These are phyloP conservation scores for Halcyon senegalensis DNA, from an alignment of 2,113 vertebrate species.

Conservation along the genomic window DNA sequence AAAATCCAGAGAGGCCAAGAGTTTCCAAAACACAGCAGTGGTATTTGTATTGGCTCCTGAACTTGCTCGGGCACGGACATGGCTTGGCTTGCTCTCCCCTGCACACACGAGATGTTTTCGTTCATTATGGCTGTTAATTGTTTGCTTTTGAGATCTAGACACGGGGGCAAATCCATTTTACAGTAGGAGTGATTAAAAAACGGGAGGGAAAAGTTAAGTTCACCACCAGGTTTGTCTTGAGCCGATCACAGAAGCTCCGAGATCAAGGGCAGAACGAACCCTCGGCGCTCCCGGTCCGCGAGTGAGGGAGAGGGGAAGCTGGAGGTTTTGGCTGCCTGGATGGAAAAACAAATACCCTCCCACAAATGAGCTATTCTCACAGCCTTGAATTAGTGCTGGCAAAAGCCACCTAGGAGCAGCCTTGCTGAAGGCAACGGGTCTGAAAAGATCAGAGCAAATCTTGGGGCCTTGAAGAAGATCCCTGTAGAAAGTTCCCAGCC, in stretches of 20 bases:
- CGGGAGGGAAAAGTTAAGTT: not conserved
- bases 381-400: slow-evolving; percentile 61
- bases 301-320: slow-evolving; percentile 32
- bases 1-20: not conserved
- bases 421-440: not conserved
- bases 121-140: slow-evolving; percentile 4
- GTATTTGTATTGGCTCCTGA: slow-evolving; percentile 59
- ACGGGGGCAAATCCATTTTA: not conserved
- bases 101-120: not conserved
- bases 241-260: not conserved
- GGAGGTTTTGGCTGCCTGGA: slow-evolving; percentile 68
- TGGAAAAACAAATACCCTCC: slow-evolving; percentile 74
- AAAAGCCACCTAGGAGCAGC: slow-evolving; percentile 17
- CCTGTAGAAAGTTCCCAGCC: not conserved
- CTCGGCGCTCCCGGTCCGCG: not conserved
- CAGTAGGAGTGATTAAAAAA: not conserved
- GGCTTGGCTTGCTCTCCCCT: not conserved
- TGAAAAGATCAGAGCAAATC: not conserved
- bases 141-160: slow-evolving; percentile 10
- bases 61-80: not conserved
- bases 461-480: not conserved
- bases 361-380: slow-evolving; percentile 62
- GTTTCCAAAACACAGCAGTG: slow-evolving; percentile 38
- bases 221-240: not conserved
- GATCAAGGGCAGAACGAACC: not conserved